Evolutionary conservation across 2,797 vertebrate genomes (phyloP), one percentile per base, ranked within the genome.

Genomic region (Rhinophrynus dorsalis): DNA sequence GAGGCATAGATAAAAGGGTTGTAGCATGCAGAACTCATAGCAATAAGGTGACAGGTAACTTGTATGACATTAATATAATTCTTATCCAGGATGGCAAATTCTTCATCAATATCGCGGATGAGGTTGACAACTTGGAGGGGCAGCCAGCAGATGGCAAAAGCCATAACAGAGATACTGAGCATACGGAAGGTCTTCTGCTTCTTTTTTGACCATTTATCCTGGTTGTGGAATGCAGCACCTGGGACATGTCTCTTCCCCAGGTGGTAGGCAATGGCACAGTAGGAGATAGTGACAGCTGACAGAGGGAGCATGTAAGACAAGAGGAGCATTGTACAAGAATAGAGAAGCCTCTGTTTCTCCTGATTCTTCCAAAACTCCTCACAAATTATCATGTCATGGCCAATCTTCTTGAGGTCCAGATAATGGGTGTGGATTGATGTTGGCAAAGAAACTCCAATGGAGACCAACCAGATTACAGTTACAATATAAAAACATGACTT

Each of bases 1-100:
- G 93, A 94, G 42, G 94, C 94, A 0, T 96, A 96, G 77, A 96
- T 94, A 62, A 96, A 96, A 0, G 94, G 94, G 82, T 96, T 96
- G 85, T 93, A 96, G 85, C 94, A 95, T 33, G 94, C 80, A 0
- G 94, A 96, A 84, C 91, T 94, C 94, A 96, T 96, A 58, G 94
- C 93, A 0, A 94, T 58, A 78, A 94, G 85, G 83, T 95, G 94
- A 58, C 91, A 93, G 0, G 92, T 93, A 63, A 95, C 90, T 82
- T 96, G 94, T 75, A 95, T 87, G 74, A 95, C 82, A 0, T 95
- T 94, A 50, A 95, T 55, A 0, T 94, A 93, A 54, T 83, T 86
- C 82, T 96, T 96, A 76, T 91, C 90, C 69, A 95, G 71, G 64
- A 95, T 92, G 63, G 86, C 76, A 80, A 94, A 93, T 61, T 96